Conservation (phyloP, 2,888 invertebrate species). For the Trisateles emortualis region DNA sequence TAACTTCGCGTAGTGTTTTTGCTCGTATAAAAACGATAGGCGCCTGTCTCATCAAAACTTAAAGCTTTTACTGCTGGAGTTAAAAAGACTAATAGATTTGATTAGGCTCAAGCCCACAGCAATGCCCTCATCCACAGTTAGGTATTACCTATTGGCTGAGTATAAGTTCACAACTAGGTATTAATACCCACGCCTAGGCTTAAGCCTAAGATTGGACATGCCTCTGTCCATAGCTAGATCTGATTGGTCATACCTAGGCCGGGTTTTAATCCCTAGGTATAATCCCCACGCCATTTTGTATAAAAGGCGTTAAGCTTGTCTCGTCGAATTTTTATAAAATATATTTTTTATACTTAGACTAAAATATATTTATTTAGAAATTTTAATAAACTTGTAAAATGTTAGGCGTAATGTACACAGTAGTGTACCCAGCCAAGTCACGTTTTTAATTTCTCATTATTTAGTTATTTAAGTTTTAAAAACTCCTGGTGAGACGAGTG, state of each 20-base stretch:
- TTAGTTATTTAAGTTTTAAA: conserved; percentile 21
- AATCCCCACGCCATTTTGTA: neutral
- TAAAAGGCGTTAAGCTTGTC: conserved; percentile 10
- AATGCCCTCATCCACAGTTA: too few relatives aligned
- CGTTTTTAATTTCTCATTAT: conserved; percentile 10
- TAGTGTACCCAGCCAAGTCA: conserved; percentile 17
- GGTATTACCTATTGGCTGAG: too few relatives aligned
- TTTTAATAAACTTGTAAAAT: neutral
- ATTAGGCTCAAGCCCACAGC: too few relatives aligned
- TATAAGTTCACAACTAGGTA: neutral
- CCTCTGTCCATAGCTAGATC: too few relatives aligned
- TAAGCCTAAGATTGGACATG: neutral
- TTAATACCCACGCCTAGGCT: neutral
- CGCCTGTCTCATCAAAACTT: conserved; percentile 39
- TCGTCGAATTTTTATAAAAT: conserved; percentile 7
- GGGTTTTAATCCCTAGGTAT: neutral
- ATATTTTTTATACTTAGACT: conserved; percentile 2
- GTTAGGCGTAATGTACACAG: neutral
- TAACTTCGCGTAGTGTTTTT: neutral
- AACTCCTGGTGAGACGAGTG: conserved; percentile 37
- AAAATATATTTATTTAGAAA: conserved; percentile 14
- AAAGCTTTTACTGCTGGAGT: neutral
- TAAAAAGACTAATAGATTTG: too few relatives aligned
- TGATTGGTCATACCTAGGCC: neutral
- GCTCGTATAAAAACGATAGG: conserved; percentile 11